Evolutionary conservation across 2,888 invertebrate species (phyloP).

Genomic region (Reticulitermes lucifugus): DNA sequence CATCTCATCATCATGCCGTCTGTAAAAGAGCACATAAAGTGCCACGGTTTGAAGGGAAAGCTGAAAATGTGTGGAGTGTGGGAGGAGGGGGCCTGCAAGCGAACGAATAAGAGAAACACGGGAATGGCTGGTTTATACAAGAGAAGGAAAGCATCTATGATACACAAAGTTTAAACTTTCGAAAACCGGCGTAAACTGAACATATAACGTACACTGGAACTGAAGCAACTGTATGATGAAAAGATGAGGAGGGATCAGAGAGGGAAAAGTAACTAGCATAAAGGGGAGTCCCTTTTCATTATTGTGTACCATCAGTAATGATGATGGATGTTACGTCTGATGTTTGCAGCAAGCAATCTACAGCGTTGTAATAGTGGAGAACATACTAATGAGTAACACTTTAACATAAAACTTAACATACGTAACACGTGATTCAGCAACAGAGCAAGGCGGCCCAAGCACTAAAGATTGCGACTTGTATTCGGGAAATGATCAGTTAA

Average conservation of each 20-base stretch:
- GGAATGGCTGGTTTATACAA: background rate
- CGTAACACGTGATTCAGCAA: too few species aligned
- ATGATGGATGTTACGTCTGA: constrained; percentile 2
- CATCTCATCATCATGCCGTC: constrained; percentile 28
- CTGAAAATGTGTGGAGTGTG: background rate
- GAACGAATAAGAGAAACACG: background rate
- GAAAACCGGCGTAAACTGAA: constrained; percentile 4
- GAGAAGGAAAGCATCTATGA: background rate
- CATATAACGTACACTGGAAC: background rate
- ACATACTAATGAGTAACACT: too few species aligned
- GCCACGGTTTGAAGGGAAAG: background rate
- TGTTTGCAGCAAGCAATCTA: too few species aligned
- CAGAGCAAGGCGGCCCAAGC: too few species aligned
- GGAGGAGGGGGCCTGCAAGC: background rate
- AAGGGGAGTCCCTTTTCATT: constrained; percentile 14
- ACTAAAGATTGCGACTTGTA: too few species aligned
- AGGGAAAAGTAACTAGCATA: background rate
- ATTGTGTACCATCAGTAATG: background rate
- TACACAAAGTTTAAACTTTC: constrained; percentile 20
- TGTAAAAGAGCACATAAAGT: constrained; percentile 30
- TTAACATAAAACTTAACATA: too few species aligned
- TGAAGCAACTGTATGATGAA: constrained; percentile 13
- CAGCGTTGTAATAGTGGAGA: too few species aligned
- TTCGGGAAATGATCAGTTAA: too few species aligned
- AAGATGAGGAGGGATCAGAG: constrained; percentile 3